phyloP scores from a whole-genome alignment of 2,888 invertebrate species.

The Noctua fimbriata region DNA sequence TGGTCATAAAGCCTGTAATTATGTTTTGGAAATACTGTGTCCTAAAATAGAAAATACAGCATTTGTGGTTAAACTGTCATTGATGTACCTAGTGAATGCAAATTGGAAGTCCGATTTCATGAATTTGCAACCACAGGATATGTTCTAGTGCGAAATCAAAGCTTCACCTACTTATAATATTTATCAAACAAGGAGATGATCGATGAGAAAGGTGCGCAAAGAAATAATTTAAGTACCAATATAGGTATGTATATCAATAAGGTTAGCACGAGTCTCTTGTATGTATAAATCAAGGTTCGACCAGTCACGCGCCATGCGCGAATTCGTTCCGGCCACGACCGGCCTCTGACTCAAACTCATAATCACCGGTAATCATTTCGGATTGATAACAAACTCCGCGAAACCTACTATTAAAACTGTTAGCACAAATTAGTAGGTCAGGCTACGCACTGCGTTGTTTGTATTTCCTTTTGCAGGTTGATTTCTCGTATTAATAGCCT shows the following conservation, averaged over 20 bases:
- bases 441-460: constrained; percentile 17
- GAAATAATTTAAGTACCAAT: background rate
- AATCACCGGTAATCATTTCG: constrained; percentile 71
- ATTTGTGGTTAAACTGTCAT: background rate
- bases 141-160: background rate
- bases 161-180: background rate
- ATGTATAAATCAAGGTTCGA: constrained; percentile 72
- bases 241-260: constrained; percentile 19
- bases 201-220: background rate
- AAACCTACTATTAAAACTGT: constrained; percentile 58
- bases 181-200: background rate
- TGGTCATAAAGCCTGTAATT: background rate
- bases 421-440: constrained; percentile 53
- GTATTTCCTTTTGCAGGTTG: constrained; percentile 6
- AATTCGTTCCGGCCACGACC: constrained; percentile 78
- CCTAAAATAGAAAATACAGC: background rate
- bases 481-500: constrained; percentile 2
- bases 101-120: background rate
- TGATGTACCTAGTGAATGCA: background rate
- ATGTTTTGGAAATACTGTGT: background rate
- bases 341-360: constrained; percentile 70
- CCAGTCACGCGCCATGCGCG: constrained; percentile 77
- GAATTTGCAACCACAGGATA: background rate
- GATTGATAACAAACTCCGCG: constrained; percentile 72
- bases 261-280: constrained; percentile 31